Conservation (phyloP, 2,888 invertebrate genomes). For the Eugnorisma glareosa region DNA sequence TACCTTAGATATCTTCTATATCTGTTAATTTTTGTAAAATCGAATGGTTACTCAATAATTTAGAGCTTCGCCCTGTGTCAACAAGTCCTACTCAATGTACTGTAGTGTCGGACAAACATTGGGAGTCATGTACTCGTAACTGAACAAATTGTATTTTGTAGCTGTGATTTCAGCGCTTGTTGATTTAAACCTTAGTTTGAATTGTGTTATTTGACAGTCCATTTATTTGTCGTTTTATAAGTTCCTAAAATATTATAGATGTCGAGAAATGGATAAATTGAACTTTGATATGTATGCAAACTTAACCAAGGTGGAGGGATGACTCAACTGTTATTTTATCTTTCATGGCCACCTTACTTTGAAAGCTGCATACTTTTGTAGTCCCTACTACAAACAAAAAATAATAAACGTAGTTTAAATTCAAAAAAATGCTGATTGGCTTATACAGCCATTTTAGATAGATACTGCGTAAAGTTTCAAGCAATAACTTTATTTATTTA, state of each 20-base stretch:
- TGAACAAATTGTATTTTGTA: constrained; percentile 19
- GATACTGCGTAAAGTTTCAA: no score
- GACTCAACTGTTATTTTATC: not conserved
- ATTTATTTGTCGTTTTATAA: not conserved
- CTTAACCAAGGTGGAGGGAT: not conserved
- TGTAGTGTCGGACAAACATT: constrained; percentile 27
- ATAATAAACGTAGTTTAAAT: not conserved
- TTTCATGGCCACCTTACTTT: not conserved
- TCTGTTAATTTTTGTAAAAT: constrained; percentile 3
- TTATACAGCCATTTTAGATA: not conserved
- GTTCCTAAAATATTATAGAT: not conserved
- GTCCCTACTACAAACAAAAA: not conserved
- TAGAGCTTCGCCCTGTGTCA: constrained; percentile 12
- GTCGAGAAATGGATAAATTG: not conserved
- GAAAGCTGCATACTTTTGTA: not conserved
- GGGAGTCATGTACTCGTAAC: not conserved
- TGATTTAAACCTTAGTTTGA: not conserved
- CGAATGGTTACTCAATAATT: constrained; percentile 34
- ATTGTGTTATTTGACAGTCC: not conserved
- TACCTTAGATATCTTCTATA: not conserved
- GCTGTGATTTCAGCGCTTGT: constrained; percentile 27
- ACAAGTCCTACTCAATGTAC: constrained; percentile 11
- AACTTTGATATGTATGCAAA: not conserved
- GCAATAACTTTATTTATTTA: no score
- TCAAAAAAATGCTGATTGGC: no score